phyloP scores from a whole-genome alignment of 2,888 invertebrate species.

The Apodemia duryi region DNA sequence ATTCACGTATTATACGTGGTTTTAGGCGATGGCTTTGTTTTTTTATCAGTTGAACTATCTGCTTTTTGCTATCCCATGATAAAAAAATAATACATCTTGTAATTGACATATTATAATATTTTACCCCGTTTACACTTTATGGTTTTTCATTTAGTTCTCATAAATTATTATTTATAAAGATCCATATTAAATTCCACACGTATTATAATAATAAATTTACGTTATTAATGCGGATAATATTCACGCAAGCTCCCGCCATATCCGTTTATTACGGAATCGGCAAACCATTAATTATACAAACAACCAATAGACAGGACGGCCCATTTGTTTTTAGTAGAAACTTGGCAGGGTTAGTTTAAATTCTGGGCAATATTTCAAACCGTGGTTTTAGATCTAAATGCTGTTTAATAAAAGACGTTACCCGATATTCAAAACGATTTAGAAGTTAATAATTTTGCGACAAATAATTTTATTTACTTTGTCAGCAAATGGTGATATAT shows the following conservation, averaged over 20 bases:
- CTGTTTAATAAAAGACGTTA: neutral
- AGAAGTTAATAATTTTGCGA: no score
- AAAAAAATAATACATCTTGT: no score
- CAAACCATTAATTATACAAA: conserved; percentile 18
- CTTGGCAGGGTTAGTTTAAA: conserved; percentile 16
- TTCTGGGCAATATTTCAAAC: conserved; percentile 2
- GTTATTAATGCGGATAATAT: conserved; percentile 12
- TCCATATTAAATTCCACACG: conserved; percentile 2
- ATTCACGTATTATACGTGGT: neutral
- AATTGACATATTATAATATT: no score
- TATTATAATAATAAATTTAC: conserved; percentile 14
- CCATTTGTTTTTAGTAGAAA: conserved; percentile 21
- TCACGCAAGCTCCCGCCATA: conserved; percentile 10
- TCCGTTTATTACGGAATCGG: conserved; percentile 17
- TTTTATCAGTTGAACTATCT: no score
- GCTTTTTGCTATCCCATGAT: no score
- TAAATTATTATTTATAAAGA: no score
- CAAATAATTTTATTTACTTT: no score
- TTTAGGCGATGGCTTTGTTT: no score
- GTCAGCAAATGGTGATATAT: no score
- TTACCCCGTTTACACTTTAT: no score
- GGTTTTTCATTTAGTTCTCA: no score
- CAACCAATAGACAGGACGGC: conserved; percentile 14
- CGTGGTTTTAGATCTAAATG: neutral
- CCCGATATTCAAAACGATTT: neutral